Evolutionary conservation across 2,113 vertebrate genomes (phyloP).

Genomic region (Cyanoramphus novaezelandiae): DNA sequence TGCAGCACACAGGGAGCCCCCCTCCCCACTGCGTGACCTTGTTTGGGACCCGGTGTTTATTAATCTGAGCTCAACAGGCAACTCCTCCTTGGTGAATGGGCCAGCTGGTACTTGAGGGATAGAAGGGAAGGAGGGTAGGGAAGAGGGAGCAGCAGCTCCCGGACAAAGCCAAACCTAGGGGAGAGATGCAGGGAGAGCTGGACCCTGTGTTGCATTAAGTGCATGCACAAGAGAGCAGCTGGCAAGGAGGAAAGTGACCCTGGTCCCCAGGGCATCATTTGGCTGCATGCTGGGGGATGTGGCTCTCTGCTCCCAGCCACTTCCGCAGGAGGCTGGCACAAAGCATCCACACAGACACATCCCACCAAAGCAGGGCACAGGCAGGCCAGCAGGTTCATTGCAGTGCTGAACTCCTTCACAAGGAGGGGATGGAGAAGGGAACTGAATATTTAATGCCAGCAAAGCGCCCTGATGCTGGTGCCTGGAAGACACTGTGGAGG

Average conservation of each 20-base stretch:
- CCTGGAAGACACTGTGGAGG: neutral
- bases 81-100: neutral
- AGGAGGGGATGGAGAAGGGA: neutral
- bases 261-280: neutral
- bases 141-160: neutral
- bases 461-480: neutral
- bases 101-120: neutral
- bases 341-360: neutral
- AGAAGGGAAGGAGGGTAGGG: neutral
- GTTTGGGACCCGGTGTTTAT: neutral
- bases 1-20: fast-evolving
- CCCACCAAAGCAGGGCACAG: fast-evolving
- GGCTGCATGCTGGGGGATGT: fast-evolving
- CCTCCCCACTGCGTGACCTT: neutral
- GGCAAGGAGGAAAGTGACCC: neutral
- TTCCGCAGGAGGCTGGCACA: neutral
- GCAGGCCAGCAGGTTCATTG: neutral
- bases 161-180: neutral
- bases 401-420: neutral
- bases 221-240: neutral
- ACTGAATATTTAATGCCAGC: conserved; percentile 41
- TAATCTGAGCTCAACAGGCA: neutral
- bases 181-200: neutral
- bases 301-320: neutral
- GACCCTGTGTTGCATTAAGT: neutral